Evolutionary conservation across 2,113 vertebrate genomes (phyloP).

Genomic region (Thunnus maccoyii): DNA sequence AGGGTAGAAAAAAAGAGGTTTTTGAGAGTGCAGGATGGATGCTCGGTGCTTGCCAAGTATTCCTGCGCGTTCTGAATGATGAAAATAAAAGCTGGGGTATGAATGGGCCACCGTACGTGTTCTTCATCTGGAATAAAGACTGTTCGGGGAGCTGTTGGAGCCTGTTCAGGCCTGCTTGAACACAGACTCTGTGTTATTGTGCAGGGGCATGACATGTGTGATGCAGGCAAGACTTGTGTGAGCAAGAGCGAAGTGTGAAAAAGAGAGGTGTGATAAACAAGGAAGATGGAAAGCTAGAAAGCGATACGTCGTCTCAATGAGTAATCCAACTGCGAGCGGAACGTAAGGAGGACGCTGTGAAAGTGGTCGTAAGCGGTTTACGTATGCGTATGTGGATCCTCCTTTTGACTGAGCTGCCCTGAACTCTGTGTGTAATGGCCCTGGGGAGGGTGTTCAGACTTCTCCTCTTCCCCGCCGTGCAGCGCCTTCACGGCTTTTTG

Average conservation of each 20-base stretch:
- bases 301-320: conserved; percentile 22
- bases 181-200: conserved; percentile 40
- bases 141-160: conserved; percentile 50
- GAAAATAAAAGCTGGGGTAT: conserved; percentile 52
- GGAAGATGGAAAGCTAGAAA: conserved; percentile 26
- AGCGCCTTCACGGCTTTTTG: conserved; percentile 28
- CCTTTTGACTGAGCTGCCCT: conserved; percentile 64
- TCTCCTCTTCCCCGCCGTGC: conserved; percentile 43
- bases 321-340: not conserved
- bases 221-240: conserved; percentile 47
- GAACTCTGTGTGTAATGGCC: conserved; percentile 77
- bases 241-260: conserved; percentile 43
- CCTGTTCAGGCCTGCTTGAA: conserved; percentile 63
- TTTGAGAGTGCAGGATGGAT: conserved; percentile 19
- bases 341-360: not conserved
- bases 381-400: conserved; percentile 17
- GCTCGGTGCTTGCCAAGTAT: conserved; percentile 51
- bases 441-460: conserved; percentile 62
- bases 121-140: conserved; percentile 63
- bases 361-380: not conserved
- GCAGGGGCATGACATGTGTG: conserved; percentile 43
- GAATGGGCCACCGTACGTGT: conserved; percentile 41
- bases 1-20: too few relatives aligned
- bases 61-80: conserved; percentile 48
- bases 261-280: conserved; percentile 29